Evolutionary conservation across 2,888 invertebrate genomes (phyloP).

Genomic region (Leucania comma): DNA sequence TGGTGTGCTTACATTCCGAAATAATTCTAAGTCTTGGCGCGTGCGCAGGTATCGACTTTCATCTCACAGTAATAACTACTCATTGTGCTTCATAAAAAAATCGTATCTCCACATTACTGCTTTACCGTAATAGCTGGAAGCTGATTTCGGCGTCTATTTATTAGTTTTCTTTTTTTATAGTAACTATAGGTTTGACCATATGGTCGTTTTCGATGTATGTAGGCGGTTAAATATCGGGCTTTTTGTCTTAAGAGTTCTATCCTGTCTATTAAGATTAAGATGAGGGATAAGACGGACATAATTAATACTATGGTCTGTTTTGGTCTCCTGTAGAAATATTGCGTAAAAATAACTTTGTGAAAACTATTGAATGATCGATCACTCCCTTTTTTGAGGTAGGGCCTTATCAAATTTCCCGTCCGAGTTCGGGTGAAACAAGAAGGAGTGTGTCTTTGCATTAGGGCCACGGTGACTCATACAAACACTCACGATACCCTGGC

Average conservation of each 20-base stretch:
- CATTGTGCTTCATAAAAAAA: slow-evolving; percentile 66
- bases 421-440: too few species aligned
- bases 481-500: too few species aligned
- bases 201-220: slow-evolving; percentile 55
- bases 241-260: slow-evolving; percentile 44
- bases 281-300: slow-evolving; percentile 29
- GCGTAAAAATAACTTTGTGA: neutral
- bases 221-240: slow-evolving; percentile 58
- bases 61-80: slow-evolving; percentile 65
- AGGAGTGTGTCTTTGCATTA: too few species aligned
- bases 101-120: slow-evolving; percentile 66
- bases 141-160: slow-evolving; percentile 67
- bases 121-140: slow-evolving; percentile 68
- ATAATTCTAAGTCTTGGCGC: slow-evolving; percentile 64
- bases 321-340: neutral
- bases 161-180: slow-evolving; percentile 63
- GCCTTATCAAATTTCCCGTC: too few species aligned
- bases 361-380: neutral
- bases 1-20: slow-evolving; percentile 64
- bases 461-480: too few species aligned
- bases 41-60: slow-evolving; percentile 66
- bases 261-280: slow-evolving; percentile 47
- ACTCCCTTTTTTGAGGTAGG: neutral
- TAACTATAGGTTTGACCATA: slow-evolving; percentile 67
- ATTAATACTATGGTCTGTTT: slow-evolving; percentile 4